Conservation (phyloP, 1,140 invertebrate genomes). For the Adoxophyes honmai region DNA sequence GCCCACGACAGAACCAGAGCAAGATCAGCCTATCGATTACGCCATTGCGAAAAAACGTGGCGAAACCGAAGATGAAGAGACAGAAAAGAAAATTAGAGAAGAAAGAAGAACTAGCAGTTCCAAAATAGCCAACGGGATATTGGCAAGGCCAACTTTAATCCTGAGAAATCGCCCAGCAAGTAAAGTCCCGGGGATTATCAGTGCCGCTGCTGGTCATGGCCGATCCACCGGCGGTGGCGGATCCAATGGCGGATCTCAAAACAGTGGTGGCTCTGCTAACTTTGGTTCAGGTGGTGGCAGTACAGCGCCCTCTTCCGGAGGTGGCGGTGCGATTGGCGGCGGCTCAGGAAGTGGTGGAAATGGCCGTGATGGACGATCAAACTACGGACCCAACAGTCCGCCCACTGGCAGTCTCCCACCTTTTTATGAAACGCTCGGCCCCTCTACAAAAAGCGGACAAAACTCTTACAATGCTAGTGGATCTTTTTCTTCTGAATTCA, state of each 20-base stretch:
- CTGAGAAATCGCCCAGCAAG: conserved; percentile 72
- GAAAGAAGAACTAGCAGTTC: conserved; percentile 78
- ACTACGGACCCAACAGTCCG: conserved; percentile 89
- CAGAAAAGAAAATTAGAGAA: conserved; percentile 78
- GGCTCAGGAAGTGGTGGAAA: conserved; percentile 83
- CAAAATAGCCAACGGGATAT: conserved; percentile 78
- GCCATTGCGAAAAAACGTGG: conserved; percentile 88
- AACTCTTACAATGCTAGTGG: conserved; percentile 79
- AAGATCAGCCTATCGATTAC: conserved; percentile 93
- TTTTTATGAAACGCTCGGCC: conserved; percentile 87
- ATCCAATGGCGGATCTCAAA: conserved; percentile 73
- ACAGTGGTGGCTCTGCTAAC: conserved; percentile 75
- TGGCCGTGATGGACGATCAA: conserved; percentile 85
- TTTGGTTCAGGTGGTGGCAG: conserved; percentile 76
- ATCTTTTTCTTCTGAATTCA: conserved; percentile 76
- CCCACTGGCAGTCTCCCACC: conserved; percentile 89
- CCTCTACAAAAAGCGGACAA: conserved; percentile 82
- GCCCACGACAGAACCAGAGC: conserved; percentile 78
- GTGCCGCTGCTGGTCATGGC: conserved; percentile 86
- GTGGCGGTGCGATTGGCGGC: conserved; percentile 78
- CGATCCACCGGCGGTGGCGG: conserved; percentile 79
- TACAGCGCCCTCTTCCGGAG: conserved; percentile 76
- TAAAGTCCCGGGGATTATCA: conserved; percentile 78
- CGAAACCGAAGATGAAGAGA: conserved; percentile 81
- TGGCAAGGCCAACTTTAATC: conserved; percentile 67